Conservation (phyloP, 1,140 invertebrate species). For the Heliothis virescens region DNA sequence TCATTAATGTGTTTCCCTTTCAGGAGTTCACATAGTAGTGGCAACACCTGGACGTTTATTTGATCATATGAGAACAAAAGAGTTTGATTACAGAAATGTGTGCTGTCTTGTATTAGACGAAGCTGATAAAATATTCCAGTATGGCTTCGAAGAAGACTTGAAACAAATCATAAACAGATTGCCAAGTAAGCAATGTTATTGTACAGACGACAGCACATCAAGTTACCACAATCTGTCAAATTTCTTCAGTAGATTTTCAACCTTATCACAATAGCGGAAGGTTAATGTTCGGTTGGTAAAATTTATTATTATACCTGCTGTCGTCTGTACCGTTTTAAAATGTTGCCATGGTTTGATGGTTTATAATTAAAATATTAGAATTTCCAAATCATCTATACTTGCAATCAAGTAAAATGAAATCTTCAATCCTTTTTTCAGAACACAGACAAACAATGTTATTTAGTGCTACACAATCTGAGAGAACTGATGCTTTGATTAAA, state of each 20-base stretch:
- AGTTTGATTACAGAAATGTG: slow-evolving; percentile 92
- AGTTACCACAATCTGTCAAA: too few species aligned
- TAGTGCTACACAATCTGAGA: slow-evolving; percentile 93
- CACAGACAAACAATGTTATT: slow-evolving; percentile 94
- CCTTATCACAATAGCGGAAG: too few species aligned
- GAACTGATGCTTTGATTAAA: slow-evolving; percentile 91
- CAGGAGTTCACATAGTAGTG: slow-evolving; percentile 92
- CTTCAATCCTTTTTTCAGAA: slow-evolving; percentile 70
- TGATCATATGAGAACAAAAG: slow-evolving; percentile 93
- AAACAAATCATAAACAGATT: slow-evolving; percentile 92
- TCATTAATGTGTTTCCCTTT: slow-evolving; percentile 41
- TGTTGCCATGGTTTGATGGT: too few species aligned
- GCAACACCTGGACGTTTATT: slow-evolving; percentile 93
- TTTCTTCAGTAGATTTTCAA: too few species aligned
- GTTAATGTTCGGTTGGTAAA: too few species aligned
- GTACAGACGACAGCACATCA: too few species aligned
- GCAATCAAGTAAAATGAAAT: too few species aligned
- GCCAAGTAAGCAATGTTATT: slow-evolving; percentile 89
- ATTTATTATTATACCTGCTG: too few species aligned
- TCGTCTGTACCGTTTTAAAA: too few species aligned
- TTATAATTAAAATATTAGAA: too few species aligned
- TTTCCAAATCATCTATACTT: too few species aligned
- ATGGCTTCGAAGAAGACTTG: slow-evolving; percentile 95
- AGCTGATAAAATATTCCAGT: slow-evolving; percentile 94
- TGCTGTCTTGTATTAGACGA: slow-evolving; percentile 94